Evolutionary conservation across 2,113 vertebrate genomes (phyloP).

Genomic region (Origma solitaria): DNA sequence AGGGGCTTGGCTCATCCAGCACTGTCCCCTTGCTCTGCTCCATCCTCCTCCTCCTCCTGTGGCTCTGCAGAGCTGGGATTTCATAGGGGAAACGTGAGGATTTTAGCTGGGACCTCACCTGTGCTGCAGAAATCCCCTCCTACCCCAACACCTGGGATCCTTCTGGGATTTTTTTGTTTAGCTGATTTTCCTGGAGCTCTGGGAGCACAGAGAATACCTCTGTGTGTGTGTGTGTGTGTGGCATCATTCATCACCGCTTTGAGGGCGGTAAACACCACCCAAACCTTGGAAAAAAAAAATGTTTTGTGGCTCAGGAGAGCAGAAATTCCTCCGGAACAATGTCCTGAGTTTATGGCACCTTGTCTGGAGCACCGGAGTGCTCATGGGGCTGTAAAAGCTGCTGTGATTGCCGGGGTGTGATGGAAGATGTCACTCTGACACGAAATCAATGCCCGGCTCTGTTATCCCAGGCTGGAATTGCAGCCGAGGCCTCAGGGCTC

Average conservation of each 20-base stretch:
- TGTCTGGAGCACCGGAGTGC: not conserved
- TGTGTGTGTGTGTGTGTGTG: not conserved
- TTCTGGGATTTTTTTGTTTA: not conserved
- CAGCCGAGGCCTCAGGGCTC: accelerated
- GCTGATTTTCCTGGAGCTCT: not conserved
- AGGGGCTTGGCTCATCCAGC: not conserved
- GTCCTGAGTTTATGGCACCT: not conserved
- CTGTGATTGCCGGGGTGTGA: not conserved
- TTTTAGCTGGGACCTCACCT: not conserved
- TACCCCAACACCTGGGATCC: not conserved
- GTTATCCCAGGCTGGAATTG: not conserved
- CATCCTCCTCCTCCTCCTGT: not conserved
- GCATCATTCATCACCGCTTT: not conserved
- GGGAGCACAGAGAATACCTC: not conserved
- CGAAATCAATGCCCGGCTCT: not conserved
- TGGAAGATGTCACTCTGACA: not conserved
- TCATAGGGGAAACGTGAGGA: not conserved
- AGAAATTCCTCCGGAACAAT: not conserved
- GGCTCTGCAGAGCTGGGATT: not conserved
- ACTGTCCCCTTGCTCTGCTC: not conserved
- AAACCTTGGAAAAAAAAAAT: not conserved
- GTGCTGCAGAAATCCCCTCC: not conserved
- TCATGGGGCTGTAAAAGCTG: not conserved
- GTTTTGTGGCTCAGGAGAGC: not conserved
- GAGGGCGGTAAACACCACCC: not conserved